phyloP scores from a whole-genome alignment of 2,888 invertebrate species.

The Hirtodrosophila alboralis region DNA sequence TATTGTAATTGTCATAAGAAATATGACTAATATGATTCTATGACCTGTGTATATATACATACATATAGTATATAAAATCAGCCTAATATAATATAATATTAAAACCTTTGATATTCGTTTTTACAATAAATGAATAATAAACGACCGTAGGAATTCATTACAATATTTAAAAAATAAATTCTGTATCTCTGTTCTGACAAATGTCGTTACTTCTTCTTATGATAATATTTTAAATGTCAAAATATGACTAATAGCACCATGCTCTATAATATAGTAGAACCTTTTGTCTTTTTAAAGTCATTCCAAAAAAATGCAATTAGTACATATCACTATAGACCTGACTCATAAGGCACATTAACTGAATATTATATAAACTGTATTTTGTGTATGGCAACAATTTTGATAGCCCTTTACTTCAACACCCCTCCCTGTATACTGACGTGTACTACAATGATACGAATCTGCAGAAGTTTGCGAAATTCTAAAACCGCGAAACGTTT shows the following conservation, averaged over 20 bases:
- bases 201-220: constrained; percentile 5
- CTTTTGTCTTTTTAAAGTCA: constrained; percentile 33
- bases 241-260: constrained; percentile 29
- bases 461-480: constrained; percentile 49
- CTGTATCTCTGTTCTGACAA: too few species aligned
- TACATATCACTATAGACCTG: constrained; percentile 32
- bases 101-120: too few species aligned
- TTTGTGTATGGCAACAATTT: too few species aligned
- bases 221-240: constrained; percentile 4
- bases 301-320: constrained; percentile 44
- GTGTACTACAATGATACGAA: constrained; percentile 22
- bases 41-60: too few species aligned
- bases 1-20: too few species aligned
- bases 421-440: neutral
- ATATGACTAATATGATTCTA: too few species aligned
- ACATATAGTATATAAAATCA: too few species aligned
- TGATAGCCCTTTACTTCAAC: constrained; percentile 1
- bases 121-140: too few species aligned
- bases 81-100: too few species aligned
- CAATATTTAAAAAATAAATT: constrained; percentile 1
- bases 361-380: neutral
- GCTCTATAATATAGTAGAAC: constrained; percentile 20
- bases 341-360: constrained; percentile 31
- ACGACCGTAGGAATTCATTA: too few species aligned
- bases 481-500: neutral